Conservation (phyloP, 1,140 invertebrate genomes). For the Caenorhabditis remanei region DNA sequence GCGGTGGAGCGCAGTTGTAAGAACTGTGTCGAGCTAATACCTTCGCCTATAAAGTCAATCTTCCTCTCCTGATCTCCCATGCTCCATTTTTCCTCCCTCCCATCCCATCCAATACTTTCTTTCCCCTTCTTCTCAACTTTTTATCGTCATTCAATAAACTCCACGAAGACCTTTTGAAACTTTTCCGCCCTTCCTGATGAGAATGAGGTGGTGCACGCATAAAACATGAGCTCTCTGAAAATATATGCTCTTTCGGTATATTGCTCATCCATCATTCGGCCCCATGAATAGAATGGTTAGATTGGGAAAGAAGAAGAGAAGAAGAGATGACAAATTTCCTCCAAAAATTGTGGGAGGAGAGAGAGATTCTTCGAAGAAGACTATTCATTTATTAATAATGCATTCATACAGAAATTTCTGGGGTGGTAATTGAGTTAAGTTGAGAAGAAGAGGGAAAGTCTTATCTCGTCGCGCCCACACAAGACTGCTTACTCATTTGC, state of each 20-base stretch:
- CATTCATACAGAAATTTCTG: not conserved
- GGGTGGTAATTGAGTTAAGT: slow-evolving; percentile 16
- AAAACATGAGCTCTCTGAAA: not conserved
- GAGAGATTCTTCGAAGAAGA: not conserved
- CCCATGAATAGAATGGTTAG: not conserved
- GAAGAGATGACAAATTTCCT: slow-evolving; percentile 6
- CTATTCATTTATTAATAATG: slow-evolving; percentile 39
- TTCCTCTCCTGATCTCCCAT: too few relatives aligned
- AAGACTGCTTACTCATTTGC: not conserved
- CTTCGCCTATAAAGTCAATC: too few relatives aligned
- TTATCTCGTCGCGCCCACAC: not conserved
- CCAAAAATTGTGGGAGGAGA: slow-evolving; percentile 17
- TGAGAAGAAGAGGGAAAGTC: not conserved
- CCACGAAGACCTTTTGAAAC: too few relatives aligned
- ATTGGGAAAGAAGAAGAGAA: too few relatives aligned
- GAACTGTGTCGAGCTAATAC: too few relatives aligned
- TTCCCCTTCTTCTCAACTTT: too few relatives aligned
- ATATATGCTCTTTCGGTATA: slow-evolving; percentile 1
- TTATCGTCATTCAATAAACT: too few relatives aligned
- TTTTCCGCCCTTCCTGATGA: not conserved
- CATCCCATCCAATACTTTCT: too few relatives aligned
- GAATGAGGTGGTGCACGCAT: not conserved
- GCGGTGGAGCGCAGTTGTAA: too few relatives aligned
- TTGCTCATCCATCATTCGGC: slow-evolving; percentile 22
- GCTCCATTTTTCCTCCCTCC: too few relatives aligned